These are phyloP conservation scores for Nymphalis io DNA, from an alignment of 1,140 invertebrate species.

Conservation along the genomic window DNA sequence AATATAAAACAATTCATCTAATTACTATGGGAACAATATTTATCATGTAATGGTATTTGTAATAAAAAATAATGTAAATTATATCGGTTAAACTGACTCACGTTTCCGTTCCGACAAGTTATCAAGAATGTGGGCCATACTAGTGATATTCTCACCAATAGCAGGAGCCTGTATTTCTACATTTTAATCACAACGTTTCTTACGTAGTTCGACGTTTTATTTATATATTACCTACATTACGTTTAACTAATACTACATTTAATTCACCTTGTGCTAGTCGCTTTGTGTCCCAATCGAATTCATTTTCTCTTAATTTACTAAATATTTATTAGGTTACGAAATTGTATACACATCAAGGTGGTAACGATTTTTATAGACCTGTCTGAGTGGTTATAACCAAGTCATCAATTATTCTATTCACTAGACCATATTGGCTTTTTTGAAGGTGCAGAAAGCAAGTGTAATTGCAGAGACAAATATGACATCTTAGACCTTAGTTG, in stretches of 20 bases:
- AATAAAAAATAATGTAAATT: constrained; percentile 53
- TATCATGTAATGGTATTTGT: constrained; percentile 32
- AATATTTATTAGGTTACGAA: no score
- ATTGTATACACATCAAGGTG: no score
- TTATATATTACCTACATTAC: constrained; percentile 16
- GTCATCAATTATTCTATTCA: no score
- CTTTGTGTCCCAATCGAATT: neutral
- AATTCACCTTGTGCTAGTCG: neutral
- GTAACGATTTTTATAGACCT: no score
- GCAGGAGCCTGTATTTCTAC: constrained; percentile 49
- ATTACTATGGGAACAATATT: constrained; percentile 19
- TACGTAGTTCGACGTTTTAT: constrained; percentile 17
- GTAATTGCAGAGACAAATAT: no score
- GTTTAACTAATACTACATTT: neutral
- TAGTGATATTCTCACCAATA: constrained; percentile 58
- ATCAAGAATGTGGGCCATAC: constrained; percentile 71
- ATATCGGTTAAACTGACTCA: constrained; percentile 63
- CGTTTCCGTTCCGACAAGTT: constrained; percentile 68
- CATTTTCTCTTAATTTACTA: neutral
- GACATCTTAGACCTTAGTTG: no score
- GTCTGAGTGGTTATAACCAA: no score
- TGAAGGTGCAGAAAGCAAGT: no score
- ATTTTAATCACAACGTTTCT: constrained; percentile 39
- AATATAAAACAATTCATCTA: constrained; percentile 29
- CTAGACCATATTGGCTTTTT: no score